phyloP scores from a whole-genome alignment of 2,113 vertebrate species.

The Gymnogyps californianus region DNA sequence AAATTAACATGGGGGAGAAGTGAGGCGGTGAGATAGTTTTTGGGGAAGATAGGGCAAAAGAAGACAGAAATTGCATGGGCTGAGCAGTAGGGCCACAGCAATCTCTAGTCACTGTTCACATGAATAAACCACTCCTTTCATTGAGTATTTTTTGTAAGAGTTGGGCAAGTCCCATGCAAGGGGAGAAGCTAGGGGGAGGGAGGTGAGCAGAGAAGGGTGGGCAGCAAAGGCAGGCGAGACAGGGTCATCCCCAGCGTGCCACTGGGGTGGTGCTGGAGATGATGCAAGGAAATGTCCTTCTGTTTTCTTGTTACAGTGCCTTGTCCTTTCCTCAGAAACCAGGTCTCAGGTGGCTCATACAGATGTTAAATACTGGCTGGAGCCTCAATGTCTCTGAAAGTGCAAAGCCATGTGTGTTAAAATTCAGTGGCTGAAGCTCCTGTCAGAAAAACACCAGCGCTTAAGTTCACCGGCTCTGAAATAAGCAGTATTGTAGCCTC shows the following conservation, averaged over 20 bases:
- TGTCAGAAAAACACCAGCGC: not conserved
- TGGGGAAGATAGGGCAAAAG: not conserved
- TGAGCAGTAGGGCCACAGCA: not conserved
- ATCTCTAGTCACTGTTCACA: not conserved
- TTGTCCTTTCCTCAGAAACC: not conserved
- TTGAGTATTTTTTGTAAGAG: not conserved
- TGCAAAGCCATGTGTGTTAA: not conserved
- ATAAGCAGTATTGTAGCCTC: not conserved
- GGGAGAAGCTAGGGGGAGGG: not conserved
- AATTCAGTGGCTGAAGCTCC: not conserved
- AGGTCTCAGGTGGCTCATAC: not conserved
- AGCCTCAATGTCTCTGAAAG: not conserved
- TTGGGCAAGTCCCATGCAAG: not conserved
- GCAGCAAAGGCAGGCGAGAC: accelerated
- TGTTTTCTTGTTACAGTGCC: not conserved
- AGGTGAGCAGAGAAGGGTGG: not conserved
- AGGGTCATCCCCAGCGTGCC: accelerated
- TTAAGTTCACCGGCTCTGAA: not conserved
- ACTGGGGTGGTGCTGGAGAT: not conserved
- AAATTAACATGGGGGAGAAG: not conserved
- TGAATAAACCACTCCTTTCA: not conserved
- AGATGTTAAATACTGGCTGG: not conserved
- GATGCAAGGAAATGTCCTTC: not conserved
- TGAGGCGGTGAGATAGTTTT: not conserved
- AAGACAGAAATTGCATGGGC: not conserved